phyloP scores from a whole-genome alignment of 2,113 vertebrate species.

The Proterorhinus semilunaris region DNA sequence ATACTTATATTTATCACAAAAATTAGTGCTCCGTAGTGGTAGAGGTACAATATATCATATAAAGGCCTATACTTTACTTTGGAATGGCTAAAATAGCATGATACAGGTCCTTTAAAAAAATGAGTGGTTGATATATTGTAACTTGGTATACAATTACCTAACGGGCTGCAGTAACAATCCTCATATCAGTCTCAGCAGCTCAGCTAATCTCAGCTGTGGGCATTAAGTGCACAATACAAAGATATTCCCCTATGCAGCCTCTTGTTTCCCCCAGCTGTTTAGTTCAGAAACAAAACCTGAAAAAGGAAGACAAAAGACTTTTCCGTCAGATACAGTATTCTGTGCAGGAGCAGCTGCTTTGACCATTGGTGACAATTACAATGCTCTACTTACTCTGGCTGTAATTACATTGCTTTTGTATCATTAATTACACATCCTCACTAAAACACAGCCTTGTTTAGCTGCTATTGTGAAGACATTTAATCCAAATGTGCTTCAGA shows the following conservation, averaged over 20 bases:
- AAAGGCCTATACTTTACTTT: too few relatives aligned
- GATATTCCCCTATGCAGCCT: not conserved
- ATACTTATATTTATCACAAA: too few relatives aligned
- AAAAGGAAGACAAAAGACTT: not conserved
- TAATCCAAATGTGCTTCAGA: not conserved
- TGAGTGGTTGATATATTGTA: not conserved
- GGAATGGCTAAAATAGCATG: too few relatives aligned
- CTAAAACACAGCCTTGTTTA: not conserved
- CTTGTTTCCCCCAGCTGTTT: not conserved
- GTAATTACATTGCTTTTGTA: not conserved
- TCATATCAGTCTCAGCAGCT: not conserved
- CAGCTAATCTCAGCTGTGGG: not conserved
- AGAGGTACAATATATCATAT: too few relatives aligned
- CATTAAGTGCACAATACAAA: not conserved
- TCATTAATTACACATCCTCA: not conserved
- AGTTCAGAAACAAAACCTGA: not conserved
- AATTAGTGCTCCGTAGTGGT: too few relatives aligned
- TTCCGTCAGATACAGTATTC: not conserved
- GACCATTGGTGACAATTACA: constrained; percentile 2
- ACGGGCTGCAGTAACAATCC: not conserved
- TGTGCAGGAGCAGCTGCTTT: not conserved
- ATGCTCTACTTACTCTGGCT: not conserved
- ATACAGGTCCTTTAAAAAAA: too few relatives aligned
- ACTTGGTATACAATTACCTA: not conserved
- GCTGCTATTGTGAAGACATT: not conserved